A percentile compares a stretch with the other conserved stretches of the same genome.
Conservation (phyloP, 2,797 vertebrate species). For the Pantherophis vulpinus region DNA sequence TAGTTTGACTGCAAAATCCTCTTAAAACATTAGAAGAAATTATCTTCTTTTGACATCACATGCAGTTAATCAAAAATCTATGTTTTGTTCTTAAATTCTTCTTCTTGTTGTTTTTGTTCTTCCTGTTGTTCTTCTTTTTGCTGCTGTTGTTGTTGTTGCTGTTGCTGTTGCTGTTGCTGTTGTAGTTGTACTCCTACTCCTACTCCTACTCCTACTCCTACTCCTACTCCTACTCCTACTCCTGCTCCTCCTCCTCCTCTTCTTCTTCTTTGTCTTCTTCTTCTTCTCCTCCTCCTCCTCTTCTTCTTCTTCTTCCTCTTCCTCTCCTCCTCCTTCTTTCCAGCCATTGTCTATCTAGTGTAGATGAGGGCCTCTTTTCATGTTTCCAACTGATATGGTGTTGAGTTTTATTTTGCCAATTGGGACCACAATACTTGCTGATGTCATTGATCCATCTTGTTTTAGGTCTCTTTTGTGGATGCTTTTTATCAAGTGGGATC, state of each 20-base stretch:
- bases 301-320: too few relatives aligned
- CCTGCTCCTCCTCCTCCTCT: too few relatives aligned
- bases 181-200: too few relatives aligned
- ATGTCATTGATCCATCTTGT: not conserved
- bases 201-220: too few relatives aligned
- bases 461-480: not conserved
- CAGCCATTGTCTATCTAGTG: not conserved
- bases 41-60: not conserved
- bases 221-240: too few relatives aligned
- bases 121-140: too few relatives aligned
- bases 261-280: rapidly evolving
- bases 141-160: too few relatives aligned
- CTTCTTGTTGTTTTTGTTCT: too few relatives aligned
- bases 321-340: rapidly evolving
- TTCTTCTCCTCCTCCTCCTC: too few relatives aligned
- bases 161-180: too few relatives aligned
- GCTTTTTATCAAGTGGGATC: not conserved
- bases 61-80: not conserved
- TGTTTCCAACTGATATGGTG: not conserved
- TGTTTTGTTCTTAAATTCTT: not conserved
- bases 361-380: not conserved
- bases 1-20: not conserved
- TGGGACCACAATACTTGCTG: not conserved
- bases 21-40: not conserved
- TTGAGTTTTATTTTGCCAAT: not conserved